Base-by-base conservation (phyloP, 2,113 vertebrate genomes). In the Alligator sinensis region DNA sequence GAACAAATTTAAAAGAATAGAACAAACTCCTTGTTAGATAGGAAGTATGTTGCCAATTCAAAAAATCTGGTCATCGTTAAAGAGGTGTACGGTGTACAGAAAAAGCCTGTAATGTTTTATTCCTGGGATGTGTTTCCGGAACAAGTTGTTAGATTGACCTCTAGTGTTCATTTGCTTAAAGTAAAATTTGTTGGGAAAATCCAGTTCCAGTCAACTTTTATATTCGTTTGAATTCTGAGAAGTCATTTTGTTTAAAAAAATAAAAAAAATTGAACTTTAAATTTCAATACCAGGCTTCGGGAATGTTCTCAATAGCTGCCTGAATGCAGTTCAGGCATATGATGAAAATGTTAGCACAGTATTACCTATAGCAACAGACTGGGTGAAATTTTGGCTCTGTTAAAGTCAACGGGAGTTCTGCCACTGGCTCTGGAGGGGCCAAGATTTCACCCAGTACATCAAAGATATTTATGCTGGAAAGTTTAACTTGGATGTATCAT, bases 121-220 rank as follows among this genome's bases (percentile, higher is more conserved):
- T 95, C 89, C 66, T 68, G 86, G 93, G 91, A 86, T 80, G 63
- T 82, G 80, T 97, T 96, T 97, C 94, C 27, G 70, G 90, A 91
- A 94, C 80, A 84, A 90, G 87, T 89, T 96, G 88, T 82, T 94
- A 95, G 87, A 86, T 89, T 95, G 95, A 94, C 95, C 92, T 96
- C 95, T 96, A 97, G 97, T 15, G 96, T 92, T 96, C 96, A 27
- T 91, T 94, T 95, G 90, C 77, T 92, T 82, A 3, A 68, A 60
- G 82, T 81, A 82, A 68, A 84, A 64, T 62, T 57, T n/a, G 4
- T 27, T 8, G 83, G 82, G 92, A 28, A 76, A 12, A 57, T 6
- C 78, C 76, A 2, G 57, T 38, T 95, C 84, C 82, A 80, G 63
- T 82, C 62, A 12, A 30, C 9, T 25, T 94, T 88, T 0, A 1